phyloP scores from a whole-genome alignment of 1,140 invertebrate genomes.

The Ptiloglossa arizonensis region DNA sequence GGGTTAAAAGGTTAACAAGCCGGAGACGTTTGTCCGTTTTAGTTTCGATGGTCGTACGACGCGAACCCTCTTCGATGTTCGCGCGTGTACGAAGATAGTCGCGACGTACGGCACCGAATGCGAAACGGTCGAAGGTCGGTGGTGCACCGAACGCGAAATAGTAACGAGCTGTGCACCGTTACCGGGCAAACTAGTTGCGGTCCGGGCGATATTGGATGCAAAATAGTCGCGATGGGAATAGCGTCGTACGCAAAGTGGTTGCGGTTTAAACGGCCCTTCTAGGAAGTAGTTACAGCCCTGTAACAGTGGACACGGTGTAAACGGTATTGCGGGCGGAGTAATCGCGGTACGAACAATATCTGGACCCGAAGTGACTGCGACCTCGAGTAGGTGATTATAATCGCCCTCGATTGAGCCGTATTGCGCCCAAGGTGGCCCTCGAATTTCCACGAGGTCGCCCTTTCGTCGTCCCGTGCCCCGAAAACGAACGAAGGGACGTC shows the following conservation, averaged over 20 bases:
- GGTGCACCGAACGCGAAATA: neutral
- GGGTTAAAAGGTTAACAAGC: no score
- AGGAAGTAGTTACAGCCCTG: neutral
- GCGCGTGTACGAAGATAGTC: neutral
- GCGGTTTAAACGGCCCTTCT: constrained; percentile 4
- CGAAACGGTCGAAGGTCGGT: neutral
- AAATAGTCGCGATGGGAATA: constrained; percentile 23
- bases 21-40: neutral
- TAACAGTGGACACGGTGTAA: constrained; percentile 1
- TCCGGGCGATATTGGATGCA: neutral
- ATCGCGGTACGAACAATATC: neutral
- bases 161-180: neutral
- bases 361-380: neutral
- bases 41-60: neutral
- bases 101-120: neutral
- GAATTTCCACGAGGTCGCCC: no score
- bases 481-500: no score
- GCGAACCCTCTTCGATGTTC: neutral
- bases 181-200: constrained; percentile 18
- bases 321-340: neutral
- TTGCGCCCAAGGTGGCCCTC: no score
- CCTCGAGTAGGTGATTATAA: neutral
- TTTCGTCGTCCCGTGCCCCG: no score
- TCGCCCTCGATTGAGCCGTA: no score
- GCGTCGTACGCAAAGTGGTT: constrained; percentile 7